Evolutionary conservation across 2,888 invertebrate species (phyloP), one percentile per base, ranked within the genome.

Genomic region (Brachyptera putata): DNA sequence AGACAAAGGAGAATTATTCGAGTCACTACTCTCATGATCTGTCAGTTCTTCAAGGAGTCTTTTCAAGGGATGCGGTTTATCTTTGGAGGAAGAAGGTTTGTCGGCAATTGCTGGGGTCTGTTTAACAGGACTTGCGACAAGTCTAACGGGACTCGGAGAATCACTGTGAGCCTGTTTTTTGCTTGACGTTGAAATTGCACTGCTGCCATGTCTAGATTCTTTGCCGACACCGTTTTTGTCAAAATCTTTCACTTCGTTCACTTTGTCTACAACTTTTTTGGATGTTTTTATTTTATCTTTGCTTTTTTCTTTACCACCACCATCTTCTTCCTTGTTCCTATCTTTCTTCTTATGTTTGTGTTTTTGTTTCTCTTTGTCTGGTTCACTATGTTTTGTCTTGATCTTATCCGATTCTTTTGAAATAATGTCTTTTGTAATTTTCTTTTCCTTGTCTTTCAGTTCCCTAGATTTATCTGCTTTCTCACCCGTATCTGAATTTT

Each of bases 401-500:
- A 18, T 43, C 21, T 43, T 43, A 4, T 43, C 43, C 3, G 43
- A 21, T 18, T 67, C 62, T 67, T 68, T 41, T 55, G 41, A 53
- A 61, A 58, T 59, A 66, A 68, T 43, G 65, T 76, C 75, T 63
- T 75, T 75, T 67, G 78, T 74, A 34, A 77, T 73, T 65, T 71
- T 83, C 65, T 74, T 79, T 66, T 77, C 76, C 70, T 78, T 82
- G 62, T 81, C 81, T 70, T 81, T 74, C 56, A 66, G 64, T 39
- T 61, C 60, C 61, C 69, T 67, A 14, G 60, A 64, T 65, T 61
- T 68, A 18, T 72, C 72, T 55, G 70, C 70, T 65, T 74, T 74
- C 41, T 70, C 70, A 26, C 53, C 22, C 43, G 63, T 58, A 55
- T 67, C 71, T 70, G 67, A 71, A 73, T 63, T 78, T 63, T 80